A percentile compares a stretch with the other conserved stretches of the same genome.
Conservation (phyloP, 2,797 vertebrate genomes). For the Sebastes flavidus region DNA sequence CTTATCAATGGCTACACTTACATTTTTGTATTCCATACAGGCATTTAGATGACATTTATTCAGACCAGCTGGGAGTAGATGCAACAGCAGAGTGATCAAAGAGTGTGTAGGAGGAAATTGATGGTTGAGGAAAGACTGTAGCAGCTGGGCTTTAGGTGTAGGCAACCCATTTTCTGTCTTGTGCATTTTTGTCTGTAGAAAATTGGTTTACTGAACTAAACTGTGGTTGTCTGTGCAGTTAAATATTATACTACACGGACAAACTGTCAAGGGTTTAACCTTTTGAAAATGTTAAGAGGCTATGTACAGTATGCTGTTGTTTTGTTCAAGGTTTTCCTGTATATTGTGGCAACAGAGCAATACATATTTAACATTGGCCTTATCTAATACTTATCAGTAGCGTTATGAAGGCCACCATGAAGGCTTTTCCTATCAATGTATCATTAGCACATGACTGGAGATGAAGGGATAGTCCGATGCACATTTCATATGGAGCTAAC, state of each 20-base stretch:
- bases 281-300: too few species aligned
- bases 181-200: neutral
- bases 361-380: constrained; percentile 6
- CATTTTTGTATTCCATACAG: neutral
- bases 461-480: neutral
- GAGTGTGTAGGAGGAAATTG: neutral
- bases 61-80: neutral
- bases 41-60: neutral
- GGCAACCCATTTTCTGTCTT: neutral
- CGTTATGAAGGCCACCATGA: constrained; percentile 45
- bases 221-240: neutral
- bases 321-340: neutral
- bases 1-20: neutral
- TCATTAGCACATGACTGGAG: neutral
- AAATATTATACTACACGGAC: neutral
- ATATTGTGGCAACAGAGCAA: neutral
- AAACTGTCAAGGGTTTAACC: neutral
- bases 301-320: neutral
- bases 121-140: neutral
- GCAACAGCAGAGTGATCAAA: neutral
- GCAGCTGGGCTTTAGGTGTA: neutral
- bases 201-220: neutral
- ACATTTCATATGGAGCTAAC: constrained; percentile 8
- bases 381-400: constrained; percentile 49
- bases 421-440: constrained; percentile 14